Conservation (phyloP, 1,140 invertebrate species). For the Cyrtorhinus lividipennis region DNA sequence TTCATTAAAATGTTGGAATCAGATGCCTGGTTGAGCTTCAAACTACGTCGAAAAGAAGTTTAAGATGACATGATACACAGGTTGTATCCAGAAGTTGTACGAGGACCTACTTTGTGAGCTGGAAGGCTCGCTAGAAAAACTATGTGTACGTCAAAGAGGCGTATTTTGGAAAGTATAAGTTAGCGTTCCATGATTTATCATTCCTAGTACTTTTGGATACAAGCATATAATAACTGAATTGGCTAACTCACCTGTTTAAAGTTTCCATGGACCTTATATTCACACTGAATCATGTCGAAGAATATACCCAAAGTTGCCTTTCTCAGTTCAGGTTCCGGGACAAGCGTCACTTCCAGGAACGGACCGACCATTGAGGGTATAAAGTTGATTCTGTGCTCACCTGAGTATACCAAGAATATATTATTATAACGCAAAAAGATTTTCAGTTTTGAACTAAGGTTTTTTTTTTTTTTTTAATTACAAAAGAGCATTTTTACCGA, state of each 20-base stretch:
- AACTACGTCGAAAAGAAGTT: too few species aligned
- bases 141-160: too few species aligned
- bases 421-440: too few species aligned
- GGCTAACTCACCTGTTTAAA: constrained; percentile 64
- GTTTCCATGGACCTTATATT: constrained; percentile 63
- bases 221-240: background rate
- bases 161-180: too few species aligned
- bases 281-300: constrained; percentile 94
- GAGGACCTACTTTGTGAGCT: too few species aligned
- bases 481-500: constrained; percentile 43
- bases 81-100: too few species aligned
- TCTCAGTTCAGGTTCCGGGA: constrained; percentile 72
- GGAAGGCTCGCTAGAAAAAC: too few species aligned
- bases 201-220: too few species aligned
- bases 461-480: background rate
- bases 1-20: too few species aligned
- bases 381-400: constrained; percentile 69
- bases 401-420: constrained; percentile 28
- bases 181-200: too few species aligned
- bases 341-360: constrained; percentile 83
- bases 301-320: constrained; percentile 88
- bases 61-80: too few species aligned
- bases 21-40: too few species aligned
- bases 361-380: constrained; percentile 88
- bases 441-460: background rate